A percentile compares a stretch with the other conserved stretches of the same genome.
Conservation (phyloP, 1,140 invertebrate species). For the Thereuonema tuberculata region DNA sequence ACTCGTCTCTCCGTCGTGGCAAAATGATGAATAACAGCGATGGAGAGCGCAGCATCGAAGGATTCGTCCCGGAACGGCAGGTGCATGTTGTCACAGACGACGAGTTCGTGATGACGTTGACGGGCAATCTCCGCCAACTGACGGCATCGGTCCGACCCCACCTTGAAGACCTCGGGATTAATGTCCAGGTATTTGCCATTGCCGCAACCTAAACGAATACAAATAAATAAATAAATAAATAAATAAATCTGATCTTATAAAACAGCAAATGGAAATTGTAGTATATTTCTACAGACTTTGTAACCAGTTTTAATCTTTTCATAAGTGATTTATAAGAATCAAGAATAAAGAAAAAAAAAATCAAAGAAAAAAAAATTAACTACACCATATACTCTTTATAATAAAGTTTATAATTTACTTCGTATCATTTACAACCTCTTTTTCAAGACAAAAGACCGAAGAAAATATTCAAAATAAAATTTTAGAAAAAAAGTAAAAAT, state of each 20-base stretch:
- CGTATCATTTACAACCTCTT: no score
- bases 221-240: slow-evolving; percentile 9
- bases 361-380: no score
- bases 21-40: slow-evolving; percentile 85
- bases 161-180: slow-evolving; percentile 67
- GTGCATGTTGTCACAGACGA: slow-evolving; percentile 74
- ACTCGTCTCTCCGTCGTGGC: slow-evolving; percentile 79
- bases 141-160: slow-evolving; percentile 74
- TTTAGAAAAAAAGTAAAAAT: no score
- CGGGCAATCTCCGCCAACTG: slow-evolving; percentile 59
- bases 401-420: no score
- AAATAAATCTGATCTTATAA: neutral
- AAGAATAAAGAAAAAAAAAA: no score
- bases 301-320: no score
- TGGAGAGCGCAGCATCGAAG: slow-evolving; percentile 86
- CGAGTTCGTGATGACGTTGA: slow-evolving; percentile 65
- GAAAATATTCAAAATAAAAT: no score
- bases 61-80: slow-evolving; percentile 82
- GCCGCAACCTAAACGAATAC: slow-evolving; percentile 57
- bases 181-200: slow-evolving; percentile 83
- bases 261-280: neutral
- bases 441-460: no score
- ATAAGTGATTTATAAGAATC: no score
- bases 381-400: no score
- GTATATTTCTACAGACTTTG: no score